Conservation (phyloP, 2,888 invertebrate genomes). For the Drosophila mimica region DNA sequence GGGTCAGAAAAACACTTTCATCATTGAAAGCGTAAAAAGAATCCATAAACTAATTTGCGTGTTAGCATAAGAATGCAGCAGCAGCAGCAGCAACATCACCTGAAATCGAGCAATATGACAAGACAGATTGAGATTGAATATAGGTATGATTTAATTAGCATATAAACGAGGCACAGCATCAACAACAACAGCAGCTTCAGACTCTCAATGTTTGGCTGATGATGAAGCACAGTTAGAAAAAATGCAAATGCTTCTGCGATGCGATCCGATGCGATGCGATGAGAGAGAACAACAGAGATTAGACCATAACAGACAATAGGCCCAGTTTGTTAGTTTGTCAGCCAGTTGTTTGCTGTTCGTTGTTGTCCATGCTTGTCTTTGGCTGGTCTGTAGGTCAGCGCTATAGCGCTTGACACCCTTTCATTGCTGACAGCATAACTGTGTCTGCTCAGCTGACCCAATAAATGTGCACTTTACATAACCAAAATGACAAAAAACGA, state of each 20-base stretch:
- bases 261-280: not conserved
- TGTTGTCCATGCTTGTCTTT: slow-evolving; percentile 19
- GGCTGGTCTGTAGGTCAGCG: slow-evolving; percentile 61
- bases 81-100: no score
- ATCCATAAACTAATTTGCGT: slow-evolving; percentile 55
- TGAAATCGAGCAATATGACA: slow-evolving; percentile 63
- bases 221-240: slow-evolving; percentile 54
- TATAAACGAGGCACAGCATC: slow-evolving; percentile 58
- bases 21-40: slow-evolving; percentile 52
- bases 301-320: slow-evolving; percentile 52
- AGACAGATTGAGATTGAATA: slow-evolving; percentile 66
- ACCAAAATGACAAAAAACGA: slow-evolving; percentile 29
- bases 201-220: not conserved
- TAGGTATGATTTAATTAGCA: slow-evolving; percentile 69
- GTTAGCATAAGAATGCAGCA: slow-evolving; percentile 64
- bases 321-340: slow-evolving; percentile 28
- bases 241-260: slow-evolving; percentile 63
- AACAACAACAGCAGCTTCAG: slow-evolving; percentile 12
- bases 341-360: slow-evolving; percentile 8
- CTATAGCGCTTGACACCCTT: slow-evolving; percentile 68
- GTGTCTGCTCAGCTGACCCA: slow-evolving; percentile 44
- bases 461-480: slow-evolving; percentile 43
- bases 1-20: slow-evolving; percentile 81
- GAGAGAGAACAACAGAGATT: slow-evolving; percentile 49
- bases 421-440: slow-evolving; percentile 28